Evolutionary conservation across 92 coral and sea anemone genomes (phyloP), one percentile per base, ranked within the genome.

Genomic region (Heliopora coerulea): DNA sequence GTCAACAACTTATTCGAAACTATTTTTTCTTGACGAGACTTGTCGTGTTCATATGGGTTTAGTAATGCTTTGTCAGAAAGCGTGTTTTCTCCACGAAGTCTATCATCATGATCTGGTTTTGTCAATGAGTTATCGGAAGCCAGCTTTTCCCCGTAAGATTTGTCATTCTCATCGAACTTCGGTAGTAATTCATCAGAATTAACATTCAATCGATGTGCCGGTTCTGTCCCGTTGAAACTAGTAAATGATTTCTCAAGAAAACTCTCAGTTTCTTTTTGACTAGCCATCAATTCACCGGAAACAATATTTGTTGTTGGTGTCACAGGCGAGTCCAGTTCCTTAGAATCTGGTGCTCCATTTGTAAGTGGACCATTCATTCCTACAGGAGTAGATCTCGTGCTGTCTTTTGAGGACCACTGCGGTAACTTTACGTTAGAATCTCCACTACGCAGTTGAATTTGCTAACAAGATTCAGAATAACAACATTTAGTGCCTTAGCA

Each of bases 361-460:
- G 61, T 28, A 23, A 28, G 18, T 23, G 61, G 11, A 3, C 3
- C 15, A 46, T 46, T 15, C 2, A 46, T 2, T 35, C 49, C 34
- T 34, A 18, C 61, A 41, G 59, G 48, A 75, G 73, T 59, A 39
- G 69, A 52, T 61, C 17, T 23, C 33, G 14, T 23, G 61, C 61
- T 31, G 3, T 56, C 3, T 56, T 56, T 8, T 28, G 30, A 56
- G 3, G 77, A 67, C 77, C 77, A 70, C 6, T 27, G 32, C 3
- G 77, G 62, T 29, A 70, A 23, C 64, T 29, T 29, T 41, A 54
- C n/a, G 17, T 26, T 70, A 0, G 77, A 24, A 8, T 70, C 77
- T 3, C 62, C 77, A 54, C 77, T 52, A 26, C 77, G 56, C 23
- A 30, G 63, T 35, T 70, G 77, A 23, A 70, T 70, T 70, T 70